Evolutionary conservation across 2,888 invertebrate genomes (phyloP), one percentile per base, ranked within the genome.

Genomic region (Campoplex nolae): DNA sequence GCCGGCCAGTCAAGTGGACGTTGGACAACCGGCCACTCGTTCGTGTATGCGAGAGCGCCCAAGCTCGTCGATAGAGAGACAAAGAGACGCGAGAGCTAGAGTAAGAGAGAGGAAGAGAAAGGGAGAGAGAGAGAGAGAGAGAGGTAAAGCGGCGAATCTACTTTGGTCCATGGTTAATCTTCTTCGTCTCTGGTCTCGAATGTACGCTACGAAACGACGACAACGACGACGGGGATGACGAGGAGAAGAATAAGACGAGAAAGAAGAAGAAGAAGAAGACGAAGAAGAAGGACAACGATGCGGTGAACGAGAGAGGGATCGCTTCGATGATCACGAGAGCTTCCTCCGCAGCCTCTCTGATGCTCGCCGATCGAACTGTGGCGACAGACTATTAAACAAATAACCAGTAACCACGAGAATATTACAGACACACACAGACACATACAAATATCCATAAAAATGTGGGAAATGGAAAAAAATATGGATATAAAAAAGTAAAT

Each of bases 311-410:
- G 82, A 76, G 83, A 84, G 75, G 77, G 74, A 84, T 84, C 84
- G 86, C 77, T 91, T 89, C 89, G 91, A 89, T 90, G 91, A 90
- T 90, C 91, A 91, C 90, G 89, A 88, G 70, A 73, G 85, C 67
- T 76, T 54, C 54, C 58, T 74, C 35, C 58, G 73, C 45, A 71
- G 65, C 74, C 54, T 77, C 54, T 77, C 70, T 58, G 58, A 71
- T 62, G 68, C 84, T 81, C 86, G 73, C 77, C 86, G 86, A 87
- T 87, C 81, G 73, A 81, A 84, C 83, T 82, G 84, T 86, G 84
- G 86, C 88, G 86, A 88, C 88, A 88, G 84, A 88, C 84, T 83
- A 84, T 88, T 88, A 86, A 88, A 88, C 88, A 88, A 88, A 88
- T 84, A 88, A 81, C 79, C 86, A 84, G 48, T 67, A 84, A 86